These are phyloP conservation scores for Phoenicopterus ruber DNA, from an alignment of 2,113 vertebrate genomes.

Conservation along the genomic window DNA sequence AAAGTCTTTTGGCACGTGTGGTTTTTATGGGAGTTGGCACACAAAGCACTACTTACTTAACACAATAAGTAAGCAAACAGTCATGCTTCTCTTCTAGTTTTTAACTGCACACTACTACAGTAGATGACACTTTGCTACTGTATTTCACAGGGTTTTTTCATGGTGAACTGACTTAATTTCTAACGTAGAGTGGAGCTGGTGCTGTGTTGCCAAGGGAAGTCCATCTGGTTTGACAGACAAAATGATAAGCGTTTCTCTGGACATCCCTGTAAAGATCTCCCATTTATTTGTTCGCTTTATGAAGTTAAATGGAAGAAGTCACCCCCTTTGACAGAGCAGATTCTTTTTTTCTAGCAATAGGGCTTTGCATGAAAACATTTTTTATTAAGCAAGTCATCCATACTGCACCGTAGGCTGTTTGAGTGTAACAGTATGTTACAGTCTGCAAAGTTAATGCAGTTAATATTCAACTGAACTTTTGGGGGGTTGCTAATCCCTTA, in stretches of 20 bases:
- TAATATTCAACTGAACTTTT: slow-evolving; percentile 81
- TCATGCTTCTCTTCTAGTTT: neutral
- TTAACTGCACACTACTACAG: neutral
- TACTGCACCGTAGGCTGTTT: slow-evolving; percentile 65
- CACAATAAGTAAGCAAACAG: neutral
- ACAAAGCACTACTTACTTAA: neutral
- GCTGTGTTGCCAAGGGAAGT: neutral
- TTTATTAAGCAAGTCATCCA: slow-evolving; percentile 67
- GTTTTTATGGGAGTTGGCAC: neutral
- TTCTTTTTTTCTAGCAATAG: slow-evolving; percentile 16
- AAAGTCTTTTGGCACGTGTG: neutral
- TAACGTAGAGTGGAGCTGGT: neutral
- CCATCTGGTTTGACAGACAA: neutral
- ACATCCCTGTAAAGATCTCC: neutral
- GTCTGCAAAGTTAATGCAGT: slow-evolving; percentile 74
- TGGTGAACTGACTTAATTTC: neutral
- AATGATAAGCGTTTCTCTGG: neutral
- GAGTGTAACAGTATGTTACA: slow-evolving; percentile 63
- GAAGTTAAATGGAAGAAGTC: neutral
- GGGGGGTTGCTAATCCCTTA: slow-evolving; percentile 83
- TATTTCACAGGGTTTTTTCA: neutral
- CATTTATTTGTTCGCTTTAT: neutral
- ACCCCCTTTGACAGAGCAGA: slow-evolving; percentile 14
- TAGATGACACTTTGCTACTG: neutral
- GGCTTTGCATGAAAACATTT: slow-evolving; percentile 56